Evolutionary conservation across 2,797 vertebrate genomes (phyloP), one percentile per base, ranked within the genome.

Genomic region (Eulemur mongoz): DNA sequence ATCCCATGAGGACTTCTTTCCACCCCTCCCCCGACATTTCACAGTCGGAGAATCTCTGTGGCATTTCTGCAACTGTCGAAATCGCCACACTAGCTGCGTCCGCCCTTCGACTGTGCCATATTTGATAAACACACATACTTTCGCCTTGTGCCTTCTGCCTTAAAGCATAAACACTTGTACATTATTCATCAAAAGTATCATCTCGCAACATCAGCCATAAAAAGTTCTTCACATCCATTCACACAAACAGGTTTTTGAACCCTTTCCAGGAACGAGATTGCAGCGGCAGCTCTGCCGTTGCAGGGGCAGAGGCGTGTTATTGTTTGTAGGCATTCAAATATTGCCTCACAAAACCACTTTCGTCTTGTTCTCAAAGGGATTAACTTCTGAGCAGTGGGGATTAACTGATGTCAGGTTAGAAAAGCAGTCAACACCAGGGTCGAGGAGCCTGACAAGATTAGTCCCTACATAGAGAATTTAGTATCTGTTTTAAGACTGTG

Each of bases 241-340:
- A 93, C 91, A 96, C 69, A 87, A 98, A 93, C 84, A 97, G 89
- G 65, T 75, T 78, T 98, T 98, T 97, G 90, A 98, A 97, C 23
- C 79, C 13, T 98, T 97, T 98, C 97, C 92, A 87, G 97, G 98
- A 98, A 97, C 72, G 98, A 98, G 98, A 96, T 70, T 94, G 63
- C 78, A 95, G 78, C 94, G 97, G 92, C 57, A 17, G 35, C 48
- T 57, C 52, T 57, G 52, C 23, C 32, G 20, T 30, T 61, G 57
- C 54, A 95, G 96, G 89, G 91, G 94, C 93, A 97, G 75, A 97
- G 94, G 61, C 61, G 0, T 97, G 95, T 97, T 98, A 97, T 97
- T 98, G 88, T 97, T 98, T 98, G 95, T 85, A 70, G 96, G 70
- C 59, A 95, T 97, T 97, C 78, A 97, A 98, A 96, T 86, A 70